A percentile compares a stretch with the other conserved stretches of the same genome.
Evolutionary conservation across 1,140 invertebrate species (phyloP).

Genomic region (Caenorhabditis latens): DNA sequence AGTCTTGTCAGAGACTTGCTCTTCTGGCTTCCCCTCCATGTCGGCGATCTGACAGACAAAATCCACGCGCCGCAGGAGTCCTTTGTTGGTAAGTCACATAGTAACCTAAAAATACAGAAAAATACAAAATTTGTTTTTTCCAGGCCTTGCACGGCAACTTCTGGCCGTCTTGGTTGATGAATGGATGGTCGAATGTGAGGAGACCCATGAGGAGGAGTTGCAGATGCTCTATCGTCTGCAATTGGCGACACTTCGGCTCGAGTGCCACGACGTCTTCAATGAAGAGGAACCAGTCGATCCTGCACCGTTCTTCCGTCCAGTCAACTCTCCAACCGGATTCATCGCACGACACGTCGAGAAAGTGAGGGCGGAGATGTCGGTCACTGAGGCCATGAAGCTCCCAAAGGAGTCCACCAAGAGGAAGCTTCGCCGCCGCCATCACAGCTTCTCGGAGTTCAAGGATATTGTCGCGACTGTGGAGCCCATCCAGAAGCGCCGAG

Average conservation of each 20-base stretch:
- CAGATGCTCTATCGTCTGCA: neutral
- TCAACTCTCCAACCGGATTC: too few species aligned
- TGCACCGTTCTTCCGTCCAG: too few species aligned
- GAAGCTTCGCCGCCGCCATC: neutral
- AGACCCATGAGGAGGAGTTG: neutral
- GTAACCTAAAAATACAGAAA: neutral
- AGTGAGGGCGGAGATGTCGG: too few species aligned
- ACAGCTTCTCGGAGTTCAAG: neutral
- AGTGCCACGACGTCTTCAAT: neutral
- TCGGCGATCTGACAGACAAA: neutral
- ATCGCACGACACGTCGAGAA: too few species aligned
- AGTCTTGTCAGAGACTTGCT: neutral
- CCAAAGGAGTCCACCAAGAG: neutral
- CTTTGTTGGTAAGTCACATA: neutral
- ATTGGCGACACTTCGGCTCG: neutral
- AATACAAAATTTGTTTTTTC: neutral
- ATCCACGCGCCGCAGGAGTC: neutral
- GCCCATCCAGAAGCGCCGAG: too few species aligned
- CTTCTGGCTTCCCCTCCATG: neutral
- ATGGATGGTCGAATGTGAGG: neutral
- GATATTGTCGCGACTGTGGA: neutral
- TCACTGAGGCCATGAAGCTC: too few species aligned
- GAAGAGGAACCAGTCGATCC: neutral
- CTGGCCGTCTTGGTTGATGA: neutral
- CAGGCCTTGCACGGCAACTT: neutral